Base-by-base conservation (phyloP, 2,113 vertebrate genomes). In the Erpornis zantholeuca region DNA sequence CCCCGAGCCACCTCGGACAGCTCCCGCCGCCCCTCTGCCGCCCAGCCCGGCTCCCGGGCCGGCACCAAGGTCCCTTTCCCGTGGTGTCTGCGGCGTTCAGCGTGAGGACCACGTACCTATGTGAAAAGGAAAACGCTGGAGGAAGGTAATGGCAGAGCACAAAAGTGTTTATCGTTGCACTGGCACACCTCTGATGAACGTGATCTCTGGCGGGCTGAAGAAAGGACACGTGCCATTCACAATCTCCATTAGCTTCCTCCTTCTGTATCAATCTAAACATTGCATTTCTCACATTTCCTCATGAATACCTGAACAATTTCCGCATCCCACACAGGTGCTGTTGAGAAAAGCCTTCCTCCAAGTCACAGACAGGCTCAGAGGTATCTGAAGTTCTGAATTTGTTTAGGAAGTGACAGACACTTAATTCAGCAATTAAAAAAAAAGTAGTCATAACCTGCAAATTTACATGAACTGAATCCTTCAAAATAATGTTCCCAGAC, bases 1-100 rank as follows among this genome's bases (percentile, higher is more conserved):
- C 23, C 21, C 1, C 0, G 5, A 2, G 38, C 12, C 72, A 96
- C 93, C 95, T 66, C 66, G 94, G 96, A 95, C 93, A 96, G 96
- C 94, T 95, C 96, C 95, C 19, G 6, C 12, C 28, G 7, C 29
- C 23, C 23, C 57, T 12, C 38, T 5, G 3, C 47, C 14, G 15
- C 64, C 16, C 47, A 6, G 38, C 50, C 18, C 25, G 29, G 45
- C 33, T 49, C 42, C 25, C 11, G 8, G 13, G 19, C 11, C 5
- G 18, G 14, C 40, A 25, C 10, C 5, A 2, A 11, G 15, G 16
- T 0, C 12, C 31, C 7, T 5, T 38, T 17, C 10, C 7, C 40
- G 1, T 0, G 3, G 2, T 0, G 7, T 1, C 29, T 1, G 57
- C 12, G 31, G 27, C 0, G 27, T 0, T 3, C n/a, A 2, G 33